Evolutionary conservation across 2,888 invertebrate species (phyloP).

Genomic region (Brenthis hecate): DNA sequence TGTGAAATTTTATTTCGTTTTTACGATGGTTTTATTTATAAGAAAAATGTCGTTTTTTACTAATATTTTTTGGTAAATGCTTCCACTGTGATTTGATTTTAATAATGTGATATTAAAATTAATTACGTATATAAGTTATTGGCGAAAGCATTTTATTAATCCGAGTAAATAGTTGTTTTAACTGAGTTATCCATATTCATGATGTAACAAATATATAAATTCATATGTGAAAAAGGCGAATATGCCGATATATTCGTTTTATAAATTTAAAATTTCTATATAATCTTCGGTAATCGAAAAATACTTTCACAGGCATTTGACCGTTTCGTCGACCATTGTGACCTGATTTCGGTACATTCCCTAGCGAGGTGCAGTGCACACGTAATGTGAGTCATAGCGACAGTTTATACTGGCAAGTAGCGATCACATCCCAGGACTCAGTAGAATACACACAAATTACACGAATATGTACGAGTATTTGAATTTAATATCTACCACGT

Average conservation of each 20-base stretch:
- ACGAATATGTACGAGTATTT: constrained; percentile 10
- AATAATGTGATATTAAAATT: too few relatives aligned
- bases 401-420: constrained; percentile 9
- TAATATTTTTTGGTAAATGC: not conserved
- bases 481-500: not conserved
- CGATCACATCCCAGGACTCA: constrained; percentile 1
- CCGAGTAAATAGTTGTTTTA: too few relatives aligned
- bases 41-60: too few relatives aligned
- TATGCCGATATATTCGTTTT: not conserved
- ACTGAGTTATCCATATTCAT: too few relatives aligned
- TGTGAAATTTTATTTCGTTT: not conserved
- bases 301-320: constrained; percentile 22
- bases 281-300: not conserved
- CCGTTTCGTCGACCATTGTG: constrained; percentile 33
- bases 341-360: constrained; percentile 33
- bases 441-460: constrained; percentile 5
- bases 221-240: too few relatives aligned
- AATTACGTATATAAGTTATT: too few relatives aligned
- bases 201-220: too few relatives aligned
- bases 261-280: not conserved
- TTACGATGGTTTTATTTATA: too few relatives aligned
- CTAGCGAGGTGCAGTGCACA: constrained; percentile 23
- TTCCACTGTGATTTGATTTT: not conserved
- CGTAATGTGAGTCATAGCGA: constrained; percentile 12
- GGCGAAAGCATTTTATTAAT: too few relatives aligned